Evolutionary conservation across 2,113 vertebrate genomes (phyloP).

Genomic region (Rhipidura dahli): DNA sequence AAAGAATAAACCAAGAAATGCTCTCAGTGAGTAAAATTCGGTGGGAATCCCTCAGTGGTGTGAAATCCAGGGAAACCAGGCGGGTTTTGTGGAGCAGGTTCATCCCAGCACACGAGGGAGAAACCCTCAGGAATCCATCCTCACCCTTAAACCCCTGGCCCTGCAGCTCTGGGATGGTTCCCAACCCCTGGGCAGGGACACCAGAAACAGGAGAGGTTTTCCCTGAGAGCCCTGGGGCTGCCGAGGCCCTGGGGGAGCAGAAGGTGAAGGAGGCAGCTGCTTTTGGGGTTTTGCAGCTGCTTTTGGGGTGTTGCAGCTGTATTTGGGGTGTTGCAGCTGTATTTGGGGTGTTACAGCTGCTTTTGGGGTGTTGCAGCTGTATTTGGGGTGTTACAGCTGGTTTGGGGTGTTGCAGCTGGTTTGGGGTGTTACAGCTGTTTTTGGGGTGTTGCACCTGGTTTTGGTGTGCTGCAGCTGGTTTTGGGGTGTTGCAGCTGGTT

Average conservation of each 20-base stretch:
- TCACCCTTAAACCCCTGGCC: background rate
- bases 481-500: background rate
- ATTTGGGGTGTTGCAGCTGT: background rate
- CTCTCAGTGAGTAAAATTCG: background rate
- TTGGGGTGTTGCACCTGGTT: background rate
- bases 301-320: background rate
- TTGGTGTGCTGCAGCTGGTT: background rate
- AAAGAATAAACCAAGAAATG: background rate
- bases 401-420: too few species aligned
- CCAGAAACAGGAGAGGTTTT: background rate
- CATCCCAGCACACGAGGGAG: background rate
- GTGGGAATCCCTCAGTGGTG: background rate
- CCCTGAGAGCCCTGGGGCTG: background rate
- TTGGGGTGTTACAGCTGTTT: rapidly evolving
- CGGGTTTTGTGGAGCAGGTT: background rate
- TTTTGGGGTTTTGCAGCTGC: background rate
- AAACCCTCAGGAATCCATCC: background rate
- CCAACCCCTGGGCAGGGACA: background rate
- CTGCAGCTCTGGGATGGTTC: background rate
- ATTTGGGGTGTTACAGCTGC: background rate
- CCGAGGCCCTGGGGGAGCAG: background rate
- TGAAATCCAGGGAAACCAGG: background rate
- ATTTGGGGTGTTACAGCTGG: rapidly evolving
- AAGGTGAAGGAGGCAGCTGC: background rate
- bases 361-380: rapidly evolving